Evolutionary conservation across 2,888 invertebrate species (phyloP).

Genomic region (Ophion ellenae): DNA sequence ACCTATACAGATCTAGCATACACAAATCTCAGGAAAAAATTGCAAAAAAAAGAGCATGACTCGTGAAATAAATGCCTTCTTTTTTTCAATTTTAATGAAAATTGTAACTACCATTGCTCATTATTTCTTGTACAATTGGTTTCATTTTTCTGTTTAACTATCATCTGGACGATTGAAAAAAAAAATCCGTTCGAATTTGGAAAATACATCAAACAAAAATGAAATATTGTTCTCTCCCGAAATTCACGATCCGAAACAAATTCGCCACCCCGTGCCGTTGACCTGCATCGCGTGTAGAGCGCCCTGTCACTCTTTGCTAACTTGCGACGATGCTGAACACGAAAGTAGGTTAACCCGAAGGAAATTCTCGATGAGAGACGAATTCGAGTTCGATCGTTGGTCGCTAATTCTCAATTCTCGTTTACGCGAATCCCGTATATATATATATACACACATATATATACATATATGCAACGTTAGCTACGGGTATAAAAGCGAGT

Average conservation of each 20-base stretch:
- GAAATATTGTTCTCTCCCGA: background rate
- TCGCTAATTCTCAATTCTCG: constrained; percentile 62
- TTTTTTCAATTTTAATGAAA: background rate
- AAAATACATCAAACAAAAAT: background rate
- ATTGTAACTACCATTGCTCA: background rate
- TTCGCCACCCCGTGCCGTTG: background rate
- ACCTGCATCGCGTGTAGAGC: background rate
- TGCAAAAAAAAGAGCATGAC: too few relatives aligned
- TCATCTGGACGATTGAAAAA: background rate
- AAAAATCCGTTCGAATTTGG: background rate
- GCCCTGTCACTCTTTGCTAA: background rate
- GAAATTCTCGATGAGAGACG: constrained; percentile 27
- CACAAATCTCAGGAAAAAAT: too few relatives aligned
- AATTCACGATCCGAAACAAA: background rate
- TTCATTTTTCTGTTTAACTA: too few relatives aligned
- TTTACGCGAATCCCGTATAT: constrained; percentile 43
- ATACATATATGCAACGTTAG: constrained; percentile 4
- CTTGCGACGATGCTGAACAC: background rate
- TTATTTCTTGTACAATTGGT: background rate
- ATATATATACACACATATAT: background rate
- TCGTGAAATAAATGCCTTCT: background rate
- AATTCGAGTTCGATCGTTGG: constrained; percentile 47
- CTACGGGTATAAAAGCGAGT: constrained; percentile 42
- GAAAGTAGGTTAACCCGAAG: constrained; percentile 42
- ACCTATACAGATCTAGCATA: too few relatives aligned